These are phyloP conservation scores for Periophthalmodon schlosseri DNA, from an alignment of 2,113 vertebrate genomes.

Conservation along the genomic window DNA sequence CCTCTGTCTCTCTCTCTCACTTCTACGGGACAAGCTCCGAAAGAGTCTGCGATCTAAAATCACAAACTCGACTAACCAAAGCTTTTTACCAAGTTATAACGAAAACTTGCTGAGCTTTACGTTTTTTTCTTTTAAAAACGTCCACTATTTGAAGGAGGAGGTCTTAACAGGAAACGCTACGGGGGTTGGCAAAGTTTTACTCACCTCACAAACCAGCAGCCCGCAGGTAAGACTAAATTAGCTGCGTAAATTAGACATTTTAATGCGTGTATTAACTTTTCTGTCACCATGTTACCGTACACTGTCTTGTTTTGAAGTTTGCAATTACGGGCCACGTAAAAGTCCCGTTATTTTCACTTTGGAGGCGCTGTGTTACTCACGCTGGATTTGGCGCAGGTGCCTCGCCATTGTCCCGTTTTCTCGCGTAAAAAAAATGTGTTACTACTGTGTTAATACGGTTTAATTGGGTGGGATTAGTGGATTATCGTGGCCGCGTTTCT, in stretches of 20 bases:
- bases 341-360: not conserved
- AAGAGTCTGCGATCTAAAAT: not conserved
- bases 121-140: not conserved
- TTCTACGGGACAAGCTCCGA: not conserved
- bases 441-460: not conserved
- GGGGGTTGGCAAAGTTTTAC: not conserved
- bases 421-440: not conserved
- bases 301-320: not conserved
- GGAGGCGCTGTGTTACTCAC: not conserved
- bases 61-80: not conserved
- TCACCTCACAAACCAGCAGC: not conserved
- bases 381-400: not conserved
- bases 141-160: not conserved
- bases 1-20: slow-evolving; percentile 12
- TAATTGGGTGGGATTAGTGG: not conserved
- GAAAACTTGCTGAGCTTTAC: not conserved
- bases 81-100: not conserved
- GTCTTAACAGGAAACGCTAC: slow-evolving; percentile 22
- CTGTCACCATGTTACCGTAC: no score
- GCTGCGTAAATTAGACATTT: not conserved
- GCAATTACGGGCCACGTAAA: not conserved
- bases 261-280: not conserved
- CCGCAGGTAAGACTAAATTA: slow-evolving; percentile 51
- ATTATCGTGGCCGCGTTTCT: not conserved
- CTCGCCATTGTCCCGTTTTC: not conserved